Evolutionary conservation across 1,140 invertebrate genomes (phyloP), one percentile per base, ranked within the genome.

Genomic region (Zaprionus kolodkinae): DNA sequence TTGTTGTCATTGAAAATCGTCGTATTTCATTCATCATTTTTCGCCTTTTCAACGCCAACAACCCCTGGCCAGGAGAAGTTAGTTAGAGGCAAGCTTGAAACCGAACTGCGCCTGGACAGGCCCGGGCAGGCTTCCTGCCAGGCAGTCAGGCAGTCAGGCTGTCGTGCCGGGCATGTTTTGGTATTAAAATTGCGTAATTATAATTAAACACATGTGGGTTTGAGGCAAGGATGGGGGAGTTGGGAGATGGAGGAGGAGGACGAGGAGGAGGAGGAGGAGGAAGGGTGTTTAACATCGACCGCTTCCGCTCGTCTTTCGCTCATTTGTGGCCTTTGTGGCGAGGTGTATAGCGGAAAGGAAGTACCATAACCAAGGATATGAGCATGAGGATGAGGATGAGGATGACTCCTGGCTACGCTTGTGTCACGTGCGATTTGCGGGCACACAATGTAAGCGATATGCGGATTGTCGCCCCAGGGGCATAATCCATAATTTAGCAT

Each of bases 131-230:
- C 69, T 69, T 84, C 66, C 69, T 56, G 55, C 45, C 68, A n/a
- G 30, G 40, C 68, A 40, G 54, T 12, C 68, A n/a, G 30, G 40
- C 68, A 40, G 54, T 12, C 62, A 30, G 45, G 56, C 40, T 60
- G 72, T 40, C 65, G 45, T 64, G 63, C 68, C 64, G 64, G 66
- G 65, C 78, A 65, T 88, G 81, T 83, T 90, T 90, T 90, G 79
- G 87, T 91, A 91, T 91, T 91, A 90, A 91, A 91, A 90, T 90
- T 91, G 90, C 79, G 81, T 91, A 91, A 91, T 91, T 91, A 91
- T 90, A 91, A 91, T 91, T 91, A 91, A 91, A 81, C 90, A 85
- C 90, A 90, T 91, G 85, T 91, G 88, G 74, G 74, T 73, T 74
- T 36, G 56, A 21, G 66, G 35, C 38, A 12, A 9, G 13, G 3